Base-by-base conservation (phyloP, 2,888 invertebrate species). In the Tachystola acroxantha region DNA sequence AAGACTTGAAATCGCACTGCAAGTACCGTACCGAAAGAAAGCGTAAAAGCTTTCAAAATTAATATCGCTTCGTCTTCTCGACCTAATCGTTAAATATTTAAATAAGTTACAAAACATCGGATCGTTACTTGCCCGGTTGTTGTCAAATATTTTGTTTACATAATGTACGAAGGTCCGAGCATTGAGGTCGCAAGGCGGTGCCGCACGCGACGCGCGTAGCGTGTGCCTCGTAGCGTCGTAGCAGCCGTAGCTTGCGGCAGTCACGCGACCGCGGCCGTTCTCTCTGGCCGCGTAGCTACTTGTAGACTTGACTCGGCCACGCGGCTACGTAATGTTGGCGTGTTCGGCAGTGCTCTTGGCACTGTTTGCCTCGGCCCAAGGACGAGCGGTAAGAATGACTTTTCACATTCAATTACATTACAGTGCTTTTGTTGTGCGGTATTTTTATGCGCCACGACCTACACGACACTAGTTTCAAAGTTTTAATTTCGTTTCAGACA, bases 321-420 rank as follows among this genome's bases (percentile, higher is more conserved):
- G 57, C 46, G 42, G 54, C 67, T 58, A 68, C 78, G 76, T 64
- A 66, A 82, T 84, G 85, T 81, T 77, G 57, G 57, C 55, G 67
- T 66, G 64, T 53, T 64, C 74, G 50, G 53, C 82, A 50, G 67
- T 56, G 63, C 60, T 82, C 49, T 67, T 85, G 66, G 79, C 80
- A 46, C 57, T 84, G 53, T 63, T 78, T 57, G 80, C 81, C 45
- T 64, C 79, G 39, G 80, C 62, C 58, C 81, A 86, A 77, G 82
- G 84, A 76, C 82, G 85, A 55, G 85, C 85, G 77, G 85, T 86
- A 75, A 80, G 82, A 56, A 61, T 57, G 45, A 64, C 51, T 62
- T 64, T 55, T 49, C 42, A 48, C 39, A 45, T 52, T 46, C 38
- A 43, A 49, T n/a, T 33, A 53, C 51, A 49, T n/a, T 33, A 53